Evolutionary conservation across 2,797 vertebrate species (phyloP), one percentile per base, ranked within the genome.

Genomic region (Hippopotamyrus pictus): DNA sequence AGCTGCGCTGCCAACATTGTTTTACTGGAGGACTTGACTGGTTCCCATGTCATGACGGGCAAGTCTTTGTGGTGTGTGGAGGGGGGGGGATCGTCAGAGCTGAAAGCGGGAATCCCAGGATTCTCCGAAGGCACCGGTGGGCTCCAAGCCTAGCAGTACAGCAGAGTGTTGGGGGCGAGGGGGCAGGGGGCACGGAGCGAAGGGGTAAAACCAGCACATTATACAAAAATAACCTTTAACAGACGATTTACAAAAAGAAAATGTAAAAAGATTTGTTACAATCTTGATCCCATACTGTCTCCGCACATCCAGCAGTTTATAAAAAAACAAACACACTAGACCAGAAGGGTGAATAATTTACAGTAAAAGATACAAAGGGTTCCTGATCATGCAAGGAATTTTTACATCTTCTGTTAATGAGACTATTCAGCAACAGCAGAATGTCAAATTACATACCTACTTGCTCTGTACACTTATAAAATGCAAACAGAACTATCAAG

Each of bases 151-250:
- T 94, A 95, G 94, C 94, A 95, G 95, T 96, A 95, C 94, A 95
- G 94, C 93, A 93, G 91, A 94, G 95, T 92, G 95, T 92, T 91
- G 59, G 93, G 92, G 93, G 93, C 93, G 41, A 2, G 37, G 65
- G 33, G 57, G 91, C 53, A 54, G 59, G 93, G 92, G 93, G 93
- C 93, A 79, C 1, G 19, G 37, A 17, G 41, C 93, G 94, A 22
- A 44, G 57, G 44, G 50, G 94, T 79, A 94, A 94, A 95, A 95
- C 96, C 93, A 91, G 94, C 92, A 96, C 95, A 95, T 95, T 97
- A 97, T 99, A 99, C 97, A 99, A 99, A 99, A 99, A 99, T 99
- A 99, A 98, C 97, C 95, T 99, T 98, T 97, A 97, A 94, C 97
- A 97, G 97, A 98, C 96, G 97, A 98, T 99, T 98, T 98, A 99